Evolutionary conservation across 1,140 invertebrate genomes (phyloP).

Genomic region (Drosophila saltans): DNA sequence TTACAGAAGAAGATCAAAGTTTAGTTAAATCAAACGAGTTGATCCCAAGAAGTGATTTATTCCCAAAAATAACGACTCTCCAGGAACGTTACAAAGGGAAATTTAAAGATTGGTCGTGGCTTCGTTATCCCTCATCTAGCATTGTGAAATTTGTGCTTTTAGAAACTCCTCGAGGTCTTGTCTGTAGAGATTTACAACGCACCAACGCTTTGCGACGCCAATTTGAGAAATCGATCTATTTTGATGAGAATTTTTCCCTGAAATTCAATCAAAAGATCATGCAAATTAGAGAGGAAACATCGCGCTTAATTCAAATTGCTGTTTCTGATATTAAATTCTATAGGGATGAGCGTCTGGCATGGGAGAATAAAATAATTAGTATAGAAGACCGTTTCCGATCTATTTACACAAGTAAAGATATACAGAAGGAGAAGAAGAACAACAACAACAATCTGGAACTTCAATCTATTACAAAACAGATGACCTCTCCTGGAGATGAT

Average conservation of each 20-base stretch:
- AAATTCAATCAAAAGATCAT: neutral
- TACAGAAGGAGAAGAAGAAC: no score
- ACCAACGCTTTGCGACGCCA: neutral
- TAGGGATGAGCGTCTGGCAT: neutral
- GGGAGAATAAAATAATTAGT: neutral
- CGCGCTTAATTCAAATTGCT: neutral
- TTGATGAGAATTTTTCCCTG: neutral
- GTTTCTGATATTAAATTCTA: neutral
- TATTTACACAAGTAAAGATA: no score
- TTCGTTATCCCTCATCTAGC: no score
- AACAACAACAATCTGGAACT: no score
- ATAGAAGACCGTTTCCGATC: neutral
- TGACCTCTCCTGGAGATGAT: no score
- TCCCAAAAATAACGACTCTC: neutral
- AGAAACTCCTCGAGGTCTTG: neutral
- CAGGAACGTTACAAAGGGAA: no score
- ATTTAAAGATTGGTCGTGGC: no score
- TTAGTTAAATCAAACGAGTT: neutral
- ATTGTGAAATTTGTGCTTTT: neutral
- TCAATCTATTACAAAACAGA: no score
- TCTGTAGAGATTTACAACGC: neutral
- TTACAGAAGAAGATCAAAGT: neutral
- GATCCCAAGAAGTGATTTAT: neutral
- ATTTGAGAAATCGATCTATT: neutral
- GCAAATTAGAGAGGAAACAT: neutral